A percentile compares a stretch with the other conserved stretches of the same genome.
phyloP scores from a whole-genome alignment of 2,113 vertebrate species.

The Pomatostomus ruficeps region DNA sequence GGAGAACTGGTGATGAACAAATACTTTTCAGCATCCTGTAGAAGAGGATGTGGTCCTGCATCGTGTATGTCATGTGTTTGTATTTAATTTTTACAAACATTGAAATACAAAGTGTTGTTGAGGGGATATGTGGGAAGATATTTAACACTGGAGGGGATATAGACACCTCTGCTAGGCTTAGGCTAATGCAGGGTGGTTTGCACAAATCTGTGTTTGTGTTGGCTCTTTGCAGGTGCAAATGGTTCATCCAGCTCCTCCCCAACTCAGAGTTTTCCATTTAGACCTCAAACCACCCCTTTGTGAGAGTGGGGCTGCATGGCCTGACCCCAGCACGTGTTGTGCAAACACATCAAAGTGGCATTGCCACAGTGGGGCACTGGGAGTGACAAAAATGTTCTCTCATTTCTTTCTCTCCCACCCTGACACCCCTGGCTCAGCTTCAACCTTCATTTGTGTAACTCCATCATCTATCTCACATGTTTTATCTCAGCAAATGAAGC shows the following conservation, averaged over 20 bases:
- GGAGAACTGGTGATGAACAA: not conserved
- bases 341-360: fast-evolving
- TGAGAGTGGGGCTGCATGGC: no score
- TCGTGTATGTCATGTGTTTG: not conserved
- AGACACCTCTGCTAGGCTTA: not conserved
- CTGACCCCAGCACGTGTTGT: fast-evolving
- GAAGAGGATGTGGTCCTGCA: not conserved
- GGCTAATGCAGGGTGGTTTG: not conserved
- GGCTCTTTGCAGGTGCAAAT: not conserved
- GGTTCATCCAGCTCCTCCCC: not conserved
- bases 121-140: not conserved
- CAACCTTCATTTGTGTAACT: not conserved
- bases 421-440: not conserved
- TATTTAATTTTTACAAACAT: not conserved
- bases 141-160: not conserved
- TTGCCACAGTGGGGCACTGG: fast-evolving
- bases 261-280: not conserved
- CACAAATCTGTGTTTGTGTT: fast-evolving
- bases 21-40: not conserved
- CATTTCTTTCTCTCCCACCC: not conserved
- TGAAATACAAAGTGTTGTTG: not conserved
- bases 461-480: not conserved
- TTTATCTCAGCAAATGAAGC: not conserved
- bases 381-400: not conserved
- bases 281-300: not conserved